Evolutionary conservation across 2,888 invertebrate species (phyloP), one percentile per base, ranked within the genome.

Genomic region (Caenorhabditis wallacei): DNA sequence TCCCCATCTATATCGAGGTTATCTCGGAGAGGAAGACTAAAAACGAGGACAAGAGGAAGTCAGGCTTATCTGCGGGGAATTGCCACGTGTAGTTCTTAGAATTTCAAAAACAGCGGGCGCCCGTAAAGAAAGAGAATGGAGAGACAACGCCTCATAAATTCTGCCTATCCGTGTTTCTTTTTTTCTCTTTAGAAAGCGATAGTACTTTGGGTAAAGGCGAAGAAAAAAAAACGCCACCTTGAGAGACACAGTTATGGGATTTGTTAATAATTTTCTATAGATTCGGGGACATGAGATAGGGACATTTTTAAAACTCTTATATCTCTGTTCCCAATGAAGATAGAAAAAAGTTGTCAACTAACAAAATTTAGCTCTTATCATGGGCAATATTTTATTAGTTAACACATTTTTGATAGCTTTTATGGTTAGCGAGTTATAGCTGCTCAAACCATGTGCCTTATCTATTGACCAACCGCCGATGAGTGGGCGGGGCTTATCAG

Each of bases 401-500:
- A 8, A 8, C 4, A 30, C 30, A 5, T 30, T 8, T 8, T 8
- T 8, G 30, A 5, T 30, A 5, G 4, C 30, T 30, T 8, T 30
- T 5, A 30, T 5, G 30, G 8, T 3, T 5, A 30, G 30, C 3
- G 30, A 30, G 30, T n/a, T n/a, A n/a, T n/a, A n/a, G n/a, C n/a
- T n/a, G n/a, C n/a, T n/a, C n/a, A n/a, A n/a, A n/a, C n/a, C n/a
- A n/a, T n/a, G n/a, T n/a, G n/a, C n/a, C n/a, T n/a, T n/a, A n/a
- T n/a, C n/a, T n/a, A n/a, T n/a, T n/a, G n/a, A n/a, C n/a, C n/a
- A n/a, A n/a, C n/a, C n/a, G n/a, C n/a, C n/a, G n/a, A n/a, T n/a
- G n/a, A n/a, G 53, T 26, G 54, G 72, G 72, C 63, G 72, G 72
- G n/a, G 72, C 54, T 51, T 74, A 74, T 74, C 72, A 64, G 54